phyloP scores from a whole-genome alignment of 1,140 invertebrate genomes.

The Polypedilum vanderplanki region DNA sequence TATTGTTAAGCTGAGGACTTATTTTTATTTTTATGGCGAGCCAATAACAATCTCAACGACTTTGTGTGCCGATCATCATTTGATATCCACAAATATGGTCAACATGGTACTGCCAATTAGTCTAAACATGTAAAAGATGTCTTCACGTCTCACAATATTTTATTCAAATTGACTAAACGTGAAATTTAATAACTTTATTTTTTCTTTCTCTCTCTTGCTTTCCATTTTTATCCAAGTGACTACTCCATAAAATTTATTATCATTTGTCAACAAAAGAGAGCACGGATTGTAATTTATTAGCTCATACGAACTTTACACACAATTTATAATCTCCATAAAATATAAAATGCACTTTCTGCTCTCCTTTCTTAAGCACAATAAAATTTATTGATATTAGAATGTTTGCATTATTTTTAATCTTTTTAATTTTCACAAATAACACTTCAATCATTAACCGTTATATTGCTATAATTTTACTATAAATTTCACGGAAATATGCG shows the following conservation, averaged over 20 bases:
- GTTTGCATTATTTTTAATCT: not conserved
- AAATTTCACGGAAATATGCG: no score
- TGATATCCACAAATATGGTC: not conserved
- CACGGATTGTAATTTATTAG: not conserved
- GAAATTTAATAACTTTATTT: slow-evolving; percentile 28
- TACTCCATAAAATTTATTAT: slow-evolving; percentile 20
- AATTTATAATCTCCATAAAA: slow-evolving; percentile 13
- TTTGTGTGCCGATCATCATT: no score
- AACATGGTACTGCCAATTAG: slow-evolving; percentile 21
- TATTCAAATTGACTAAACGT: slow-evolving; percentile 22
- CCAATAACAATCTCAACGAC: no score
- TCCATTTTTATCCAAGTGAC: not conserved
- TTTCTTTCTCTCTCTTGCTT: not conserved
- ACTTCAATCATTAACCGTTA: not conserved
- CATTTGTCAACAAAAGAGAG: slow-evolving; percentile 18
- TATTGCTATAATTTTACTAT: no score
- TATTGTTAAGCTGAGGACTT: no score
- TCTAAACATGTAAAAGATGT: not conserved
- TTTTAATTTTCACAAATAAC: not conserved
- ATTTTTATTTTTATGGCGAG: no score
- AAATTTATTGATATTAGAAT: not conserved
- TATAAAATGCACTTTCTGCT: not conserved
- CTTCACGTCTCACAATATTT: slow-evolving; percentile 6
- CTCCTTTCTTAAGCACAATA: not conserved
- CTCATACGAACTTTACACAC: slow-evolving; percentile 6